Base-by-base conservation (phyloP, 2,888 invertebrate genomes). In the Harpalus rufipes region DNA sequence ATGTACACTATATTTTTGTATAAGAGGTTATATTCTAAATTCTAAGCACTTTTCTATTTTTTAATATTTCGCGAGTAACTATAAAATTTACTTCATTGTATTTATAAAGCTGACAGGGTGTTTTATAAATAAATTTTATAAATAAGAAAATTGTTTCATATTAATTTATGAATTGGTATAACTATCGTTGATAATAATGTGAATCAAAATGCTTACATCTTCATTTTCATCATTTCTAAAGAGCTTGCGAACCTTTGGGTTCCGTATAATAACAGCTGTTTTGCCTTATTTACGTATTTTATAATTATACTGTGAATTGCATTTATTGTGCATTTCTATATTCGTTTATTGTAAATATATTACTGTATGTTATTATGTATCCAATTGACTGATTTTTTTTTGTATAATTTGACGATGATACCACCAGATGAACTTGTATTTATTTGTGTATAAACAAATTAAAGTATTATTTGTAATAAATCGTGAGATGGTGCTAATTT, bases 401-500 rank as follows among this genome's bases (percentile, higher is more conserved):
- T 51, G 44, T 51, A 39, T 74, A 59, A 76, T 83, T 83, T 76
- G 76, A 83, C 76, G 84, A 83, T 58, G 59, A 78, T 78, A 78
- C 84, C 84, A 84, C 84, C 84, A 84, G 82, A 74, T 72, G 59
- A 32, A 41, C 68, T 63, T 68, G 68, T 68, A 74, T 74, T 74
- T 74, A 74, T 74, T 74, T 74, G 18, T 74, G 72, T 80, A 63
- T 61, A 59, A 80, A 41, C 59, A 59, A 78, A 51, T 51, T 51
- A 51, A 72, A 72, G 63, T 68, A 82, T 56, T 74, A 74, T 59
- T 83, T 72, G 16, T 72, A 78, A 84, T 78, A 78, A 84, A 78
- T 84, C 76, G 21, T 51, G 68, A 83, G 78, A 78, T 84, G 84
- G 84, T 84, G 84, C 84, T 84, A 78, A 84, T 78, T 65, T 84